phyloP scores from a whole-genome alignment of 1,140 invertebrate species.

The Aricia agestis region DNA sequence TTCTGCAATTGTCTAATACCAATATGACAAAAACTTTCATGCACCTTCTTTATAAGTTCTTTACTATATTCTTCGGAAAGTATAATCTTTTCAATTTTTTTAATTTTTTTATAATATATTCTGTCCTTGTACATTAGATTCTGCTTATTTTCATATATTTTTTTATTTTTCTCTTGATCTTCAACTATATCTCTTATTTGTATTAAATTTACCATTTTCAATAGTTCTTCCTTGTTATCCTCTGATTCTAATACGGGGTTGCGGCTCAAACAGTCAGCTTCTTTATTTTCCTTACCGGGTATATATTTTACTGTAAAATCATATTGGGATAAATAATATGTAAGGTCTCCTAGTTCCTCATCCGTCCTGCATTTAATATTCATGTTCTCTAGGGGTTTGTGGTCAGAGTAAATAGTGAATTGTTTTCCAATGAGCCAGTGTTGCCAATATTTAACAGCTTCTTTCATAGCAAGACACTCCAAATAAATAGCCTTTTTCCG shows the following conservation, averaged over 20 bases:
- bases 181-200: neutral
- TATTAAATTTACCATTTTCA: constrained; percentile 13
- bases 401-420: constrained; percentile 13
- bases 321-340: constrained; percentile 12
- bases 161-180: too few relatives aligned
- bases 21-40: too few relatives aligned
- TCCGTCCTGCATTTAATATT: too few relatives aligned
- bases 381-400: neutral
- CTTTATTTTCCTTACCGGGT: constrained; percentile 3
- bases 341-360: constrained; percentile 10
- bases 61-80: neutral
- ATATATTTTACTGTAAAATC: constrained; percentile 13
- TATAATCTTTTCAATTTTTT: too few relatives aligned
- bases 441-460: constrained; percentile 6
- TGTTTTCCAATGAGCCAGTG: constrained; percentile 11
- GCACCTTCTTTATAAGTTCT: too few relatives aligned
- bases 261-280: constrained; percentile 8
- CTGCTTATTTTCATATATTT: too few relatives aligned
- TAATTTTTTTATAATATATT: neutral
- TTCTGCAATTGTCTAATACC: too few relatives aligned
- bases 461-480: neutral
- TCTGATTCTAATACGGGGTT: constrained; percentile 11
- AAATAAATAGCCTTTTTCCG: too few relatives aligned
- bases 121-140: too few relatives aligned
- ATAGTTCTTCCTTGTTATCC: constrained; percentile 5